Evolutionary conservation across 2,113 vertebrate genomes (phyloP).

Genomic region (Zosterops hypoxanthus): DNA sequence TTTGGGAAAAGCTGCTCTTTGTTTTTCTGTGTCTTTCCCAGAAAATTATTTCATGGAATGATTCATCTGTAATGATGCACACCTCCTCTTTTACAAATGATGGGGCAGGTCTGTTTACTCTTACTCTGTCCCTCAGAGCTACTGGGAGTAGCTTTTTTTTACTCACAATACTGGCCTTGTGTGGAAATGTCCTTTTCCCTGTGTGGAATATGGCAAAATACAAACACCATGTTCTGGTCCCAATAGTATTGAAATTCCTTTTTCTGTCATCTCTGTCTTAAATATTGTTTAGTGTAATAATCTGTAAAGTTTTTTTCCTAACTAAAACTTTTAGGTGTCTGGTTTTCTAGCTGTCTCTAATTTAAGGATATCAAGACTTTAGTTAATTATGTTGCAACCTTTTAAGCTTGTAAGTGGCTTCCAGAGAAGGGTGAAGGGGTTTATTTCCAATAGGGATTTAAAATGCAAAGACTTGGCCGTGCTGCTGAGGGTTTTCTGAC

Average conservation of each 20-base stretch:
- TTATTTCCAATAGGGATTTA: conserved; percentile 26
- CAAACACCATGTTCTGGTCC: not conserved
- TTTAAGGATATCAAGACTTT: conserved; percentile 27
- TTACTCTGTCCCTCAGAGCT: not conserved
- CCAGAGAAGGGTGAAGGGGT: conserved; percentile 18
- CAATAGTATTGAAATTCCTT: not conserved
- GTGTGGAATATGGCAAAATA: not conserved
- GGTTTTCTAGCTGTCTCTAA: not conserved
- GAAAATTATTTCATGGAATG: not conserved
- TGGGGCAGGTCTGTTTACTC: conserved; percentile 2
- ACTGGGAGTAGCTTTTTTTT: not conserved
- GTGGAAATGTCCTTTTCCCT: not conserved
- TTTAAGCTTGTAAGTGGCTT: conserved; percentile 52
- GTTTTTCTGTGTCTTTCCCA: not conserved
- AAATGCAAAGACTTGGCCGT: not conserved
- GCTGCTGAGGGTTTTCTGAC: not conserved
- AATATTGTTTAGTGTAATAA: not conserved
- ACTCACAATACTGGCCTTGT: not conserved
- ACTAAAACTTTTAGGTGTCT: not conserved
- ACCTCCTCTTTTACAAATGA: not conserved
- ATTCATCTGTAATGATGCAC: conserved; percentile 6
- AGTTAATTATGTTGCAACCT: conserved; percentile 7
- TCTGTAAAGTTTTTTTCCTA: not conserved
- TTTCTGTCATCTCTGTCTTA: not conserved
- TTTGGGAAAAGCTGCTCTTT: not conserved